phyloP scores from a whole-genome alignment of 2,888 invertebrate genomes.

The Chironomus tentans region DNA sequence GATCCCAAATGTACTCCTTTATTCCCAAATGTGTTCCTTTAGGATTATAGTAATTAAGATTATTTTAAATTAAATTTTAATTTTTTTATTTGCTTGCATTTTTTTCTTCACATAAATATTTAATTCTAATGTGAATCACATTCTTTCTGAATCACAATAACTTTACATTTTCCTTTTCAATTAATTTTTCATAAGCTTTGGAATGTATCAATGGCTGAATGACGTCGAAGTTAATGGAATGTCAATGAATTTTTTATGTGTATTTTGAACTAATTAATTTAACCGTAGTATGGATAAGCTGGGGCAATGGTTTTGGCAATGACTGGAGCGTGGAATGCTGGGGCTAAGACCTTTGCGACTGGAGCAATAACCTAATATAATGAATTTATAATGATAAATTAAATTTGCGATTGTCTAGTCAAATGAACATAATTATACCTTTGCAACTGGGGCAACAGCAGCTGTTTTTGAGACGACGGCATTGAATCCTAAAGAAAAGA shows the following conservation, averaged over 20 bases:
- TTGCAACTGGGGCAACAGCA: conserved; percentile 28
- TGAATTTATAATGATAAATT: no score
- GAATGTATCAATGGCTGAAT: background rate
- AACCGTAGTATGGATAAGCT: conserved; percentile 20
- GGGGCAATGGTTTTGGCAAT: conserved; percentile 28
- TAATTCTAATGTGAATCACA: background rate
- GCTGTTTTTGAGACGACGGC: conserved; percentile 48
- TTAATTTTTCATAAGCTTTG: background rate
- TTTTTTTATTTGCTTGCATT: background rate
- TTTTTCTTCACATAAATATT: background rate
- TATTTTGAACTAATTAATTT: background rate
- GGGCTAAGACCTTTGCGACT: conserved; percentile 32
- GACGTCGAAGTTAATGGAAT: background rate
- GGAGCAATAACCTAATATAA: conserved; percentile 24
- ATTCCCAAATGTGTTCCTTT: no score
- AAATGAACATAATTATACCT: conserved; percentile 27
- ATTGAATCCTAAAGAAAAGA: conserved; percentile 41
- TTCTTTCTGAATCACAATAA: background rate
- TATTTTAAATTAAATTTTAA: background rate
- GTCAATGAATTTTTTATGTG: background rate
- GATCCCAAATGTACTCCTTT: no score
- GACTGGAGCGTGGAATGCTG: conserved; percentile 28
- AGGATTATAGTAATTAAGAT: no score
- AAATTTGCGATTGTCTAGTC: no score
- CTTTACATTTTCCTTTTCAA: background rate